Percentiles rank a stretch among this genome's conserved stretches.
Evolutionary conservation across 2,113 vertebrate genomes (phyloP).

Genomic region (Uria lomvia): DNA sequence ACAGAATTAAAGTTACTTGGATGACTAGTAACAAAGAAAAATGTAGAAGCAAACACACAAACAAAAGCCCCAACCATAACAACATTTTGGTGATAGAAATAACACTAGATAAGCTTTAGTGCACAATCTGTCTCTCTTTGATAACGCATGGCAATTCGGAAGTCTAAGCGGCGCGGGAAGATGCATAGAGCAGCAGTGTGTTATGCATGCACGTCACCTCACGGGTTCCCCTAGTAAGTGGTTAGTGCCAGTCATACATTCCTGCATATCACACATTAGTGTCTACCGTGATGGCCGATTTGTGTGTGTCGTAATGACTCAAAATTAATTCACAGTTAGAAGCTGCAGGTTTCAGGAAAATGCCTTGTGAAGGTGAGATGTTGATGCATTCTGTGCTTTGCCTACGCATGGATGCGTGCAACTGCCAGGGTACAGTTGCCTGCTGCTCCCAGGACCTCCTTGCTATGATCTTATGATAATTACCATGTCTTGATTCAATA

Average conservation of each 20-base stretch:
- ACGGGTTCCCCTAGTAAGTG: neutral
- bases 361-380: constrained; percentile 38
- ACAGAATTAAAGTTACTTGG: neutral
- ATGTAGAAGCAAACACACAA: neutral
- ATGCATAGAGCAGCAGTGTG: constrained; percentile 16
- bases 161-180: constrained; percentile 26
- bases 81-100: constrained; percentile 14
- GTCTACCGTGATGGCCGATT: neutral
- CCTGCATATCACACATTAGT: neutral
- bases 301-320: neutral
- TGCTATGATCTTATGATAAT: neutral
- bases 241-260: neutral
- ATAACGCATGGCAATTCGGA: neutral
- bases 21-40: constrained; percentile 7
- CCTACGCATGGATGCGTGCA: constrained; percentile 9
- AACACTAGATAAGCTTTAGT: neutral
- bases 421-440: constrained; percentile 16
- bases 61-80: neutral
- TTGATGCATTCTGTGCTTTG: constrained; percentile 45
- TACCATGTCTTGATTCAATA: neutral
- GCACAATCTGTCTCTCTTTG: neutral
- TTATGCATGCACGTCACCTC: constrained; percentile 32
- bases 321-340: constrained; percentile 23
- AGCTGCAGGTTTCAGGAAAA: neutral
- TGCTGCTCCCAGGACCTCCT: constrained; percentile 54